A percentile compares a stretch with the other conserved stretches of the same genome.
Evolutionary conservation across 2,888 invertebrate species (phyloP).

Genomic region (Microplitis deprimator): DNA sequence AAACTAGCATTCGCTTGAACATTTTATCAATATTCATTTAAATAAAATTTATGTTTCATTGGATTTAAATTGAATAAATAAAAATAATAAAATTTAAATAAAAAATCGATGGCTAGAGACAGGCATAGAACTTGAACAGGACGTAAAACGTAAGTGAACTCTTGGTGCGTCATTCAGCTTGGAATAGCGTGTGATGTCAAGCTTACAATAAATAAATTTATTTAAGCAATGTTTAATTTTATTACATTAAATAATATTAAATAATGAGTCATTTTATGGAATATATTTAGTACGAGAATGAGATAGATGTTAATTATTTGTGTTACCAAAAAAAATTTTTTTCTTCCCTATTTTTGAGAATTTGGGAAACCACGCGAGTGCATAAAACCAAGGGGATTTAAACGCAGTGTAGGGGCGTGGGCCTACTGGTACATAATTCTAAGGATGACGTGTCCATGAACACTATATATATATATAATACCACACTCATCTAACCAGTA

Average conservation of each 20-base stretch:
- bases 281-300: neutral
- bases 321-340: neutral
- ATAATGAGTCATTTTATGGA: neutral
- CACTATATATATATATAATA: neutral
- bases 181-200: conserved; percentile 70
- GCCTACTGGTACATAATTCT: conserved; percentile 42
- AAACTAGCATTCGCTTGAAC: neutral
- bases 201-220: conserved; percentile 47
- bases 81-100: neutral
- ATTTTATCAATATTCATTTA: neutral
- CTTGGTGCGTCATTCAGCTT: conserved; percentile 66
- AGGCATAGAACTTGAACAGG: conserved; percentile 35
- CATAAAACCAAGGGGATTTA: conserved; percentile 27
- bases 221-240: neutral
- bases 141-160: conserved; percentile 27
- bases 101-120: neutral
- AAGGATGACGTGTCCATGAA: conserved; percentile 50
- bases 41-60: neutral
- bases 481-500: neutral
- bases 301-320: conserved; percentile 10
- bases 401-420: conserved; percentile 41
- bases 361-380: conserved; percentile 24
- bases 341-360: neutral
- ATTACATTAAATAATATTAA: neutral
- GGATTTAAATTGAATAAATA: conserved; percentile 5